Conservation (phyloP, 1,140 invertebrate species). For the Anastrepha ludens region DNA sequence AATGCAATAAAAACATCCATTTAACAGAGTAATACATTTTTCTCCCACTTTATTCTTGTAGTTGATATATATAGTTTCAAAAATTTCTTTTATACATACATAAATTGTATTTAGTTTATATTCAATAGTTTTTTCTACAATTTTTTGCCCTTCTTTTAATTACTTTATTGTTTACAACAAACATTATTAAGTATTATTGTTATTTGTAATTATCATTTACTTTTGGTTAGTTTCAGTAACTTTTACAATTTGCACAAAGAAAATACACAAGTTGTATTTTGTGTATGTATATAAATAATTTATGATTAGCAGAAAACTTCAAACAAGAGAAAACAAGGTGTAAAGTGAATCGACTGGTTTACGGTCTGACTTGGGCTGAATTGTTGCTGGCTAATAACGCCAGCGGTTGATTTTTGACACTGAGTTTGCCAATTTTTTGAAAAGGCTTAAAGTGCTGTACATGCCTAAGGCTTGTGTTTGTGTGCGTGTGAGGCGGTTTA, state of each 20-base stretch:
- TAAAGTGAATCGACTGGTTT: background rate
- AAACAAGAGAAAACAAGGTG: background rate
- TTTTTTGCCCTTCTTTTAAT: background rate
- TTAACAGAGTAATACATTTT: conserved; percentile 53
- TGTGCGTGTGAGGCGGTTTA: conserved; percentile 24
- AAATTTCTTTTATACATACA: conserved; percentile 45
- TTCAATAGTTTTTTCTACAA: conserved; percentile 29
- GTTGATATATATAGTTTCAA: conserved; percentile 47
- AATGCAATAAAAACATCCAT: conserved; percentile 32
- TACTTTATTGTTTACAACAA: background rate
- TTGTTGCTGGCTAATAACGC: background rate
- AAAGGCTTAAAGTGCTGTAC: background rate
- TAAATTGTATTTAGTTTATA: conserved; percentile 36
- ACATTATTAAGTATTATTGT: conserved; percentile 34
- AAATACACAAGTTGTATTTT: background rate
- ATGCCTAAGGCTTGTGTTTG: background rate
- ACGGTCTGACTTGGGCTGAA: background rate
- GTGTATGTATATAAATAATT: background rate
- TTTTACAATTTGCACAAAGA: background rate
- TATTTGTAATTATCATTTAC: background rate
- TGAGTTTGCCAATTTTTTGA: background rate
- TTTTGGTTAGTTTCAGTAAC: background rate
- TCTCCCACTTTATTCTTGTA: conserved; percentile 48
- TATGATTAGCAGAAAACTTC: background rate
- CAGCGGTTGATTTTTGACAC: background rate